These are phyloP conservation scores for Ispidina picta DNA, from an alignment of 2,797 vertebrate genomes.

Conservation along the genomic window DNA sequence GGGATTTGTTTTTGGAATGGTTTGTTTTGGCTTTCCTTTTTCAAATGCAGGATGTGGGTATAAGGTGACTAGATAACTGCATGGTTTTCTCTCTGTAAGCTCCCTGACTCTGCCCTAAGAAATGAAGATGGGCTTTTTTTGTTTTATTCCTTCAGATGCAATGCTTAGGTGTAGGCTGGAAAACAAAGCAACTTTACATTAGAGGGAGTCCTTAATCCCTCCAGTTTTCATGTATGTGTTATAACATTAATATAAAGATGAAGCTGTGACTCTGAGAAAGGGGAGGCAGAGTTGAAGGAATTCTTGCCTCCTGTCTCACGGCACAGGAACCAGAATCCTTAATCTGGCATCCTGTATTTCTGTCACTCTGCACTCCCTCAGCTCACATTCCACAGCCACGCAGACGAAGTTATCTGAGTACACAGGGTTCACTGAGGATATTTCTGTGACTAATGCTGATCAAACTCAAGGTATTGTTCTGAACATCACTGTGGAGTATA, in stretches of 20 bases:
- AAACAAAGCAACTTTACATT: background rate
- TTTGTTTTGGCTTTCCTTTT: no score
- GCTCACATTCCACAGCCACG: rapidly evolving
- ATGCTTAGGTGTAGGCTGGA: background rate
- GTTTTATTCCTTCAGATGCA: background rate
- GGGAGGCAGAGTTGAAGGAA: background rate
- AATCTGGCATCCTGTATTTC: background rate
- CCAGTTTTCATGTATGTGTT: background rate
- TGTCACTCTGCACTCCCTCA: background rate
- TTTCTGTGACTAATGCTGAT: background rate
- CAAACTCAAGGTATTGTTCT: background rate
- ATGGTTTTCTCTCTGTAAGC: background rate
- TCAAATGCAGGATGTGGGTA: no score
- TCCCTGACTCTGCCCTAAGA: background rate
- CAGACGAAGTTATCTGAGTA: background rate
- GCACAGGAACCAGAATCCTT: background rate
- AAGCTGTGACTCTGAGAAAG: background rate
- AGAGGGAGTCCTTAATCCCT: background rate
- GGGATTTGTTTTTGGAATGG: no score
- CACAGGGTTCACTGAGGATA: background rate
- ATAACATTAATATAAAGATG: background rate
- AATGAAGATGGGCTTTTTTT: background rate
- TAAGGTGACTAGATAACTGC: background rate
- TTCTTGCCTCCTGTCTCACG: rapidly evolving
- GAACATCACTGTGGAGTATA: background rate